Evolutionary conservation across 92 coral and sea anemone genomes (phyloP).

Genomic region (Heliopora coerulea): DNA sequence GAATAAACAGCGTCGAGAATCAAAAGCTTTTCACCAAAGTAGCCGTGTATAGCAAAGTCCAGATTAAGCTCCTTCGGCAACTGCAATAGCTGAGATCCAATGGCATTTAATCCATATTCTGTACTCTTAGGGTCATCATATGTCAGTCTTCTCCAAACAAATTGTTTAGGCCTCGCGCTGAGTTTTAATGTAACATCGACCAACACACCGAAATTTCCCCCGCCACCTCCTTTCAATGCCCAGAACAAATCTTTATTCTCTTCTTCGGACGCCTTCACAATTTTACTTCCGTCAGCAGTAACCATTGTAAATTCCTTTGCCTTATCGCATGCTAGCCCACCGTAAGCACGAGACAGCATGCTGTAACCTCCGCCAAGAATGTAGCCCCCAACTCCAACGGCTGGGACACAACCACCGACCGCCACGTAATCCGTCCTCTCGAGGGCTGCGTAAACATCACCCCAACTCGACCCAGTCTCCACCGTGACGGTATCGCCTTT

Average conservation of each 20-base stretch:
- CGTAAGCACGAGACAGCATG: slow-evolving; percentile 84
- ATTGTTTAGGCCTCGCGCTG: slow-evolving; percentile 61
- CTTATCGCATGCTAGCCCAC: slow-evolving; percentile 75
- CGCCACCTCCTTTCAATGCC: slow-evolving; percentile 88
- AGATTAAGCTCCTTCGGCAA: slow-evolving; percentile 76
- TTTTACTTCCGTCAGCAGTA: slow-evolving; percentile 62
- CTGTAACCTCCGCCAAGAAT: slow-evolving; percentile 88
- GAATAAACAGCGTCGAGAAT: slow-evolving; percentile 81
- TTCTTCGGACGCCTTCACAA: slow-evolving; percentile 56
- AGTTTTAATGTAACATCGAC: slow-evolving; percentile 69
- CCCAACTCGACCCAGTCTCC: slow-evolving; percentile 62
- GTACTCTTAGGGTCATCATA: slow-evolving; percentile 55
- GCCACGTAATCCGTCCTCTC: slow-evolving; percentile 68
- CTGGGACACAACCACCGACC: slow-evolving; percentile 82
- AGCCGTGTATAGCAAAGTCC: slow-evolving; percentile 80
- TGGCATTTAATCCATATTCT: slow-evolving; percentile 56
- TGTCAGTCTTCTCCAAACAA: slow-evolving; percentile 63
- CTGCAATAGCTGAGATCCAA: slow-evolving; percentile 45
- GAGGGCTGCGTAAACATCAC: slow-evolving; percentile 65
- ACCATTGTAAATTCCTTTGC: slow-evolving; percentile 76
- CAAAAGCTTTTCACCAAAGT: slow-evolving; percentile 67
- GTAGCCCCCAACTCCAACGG: slow-evolving; percentile 83
- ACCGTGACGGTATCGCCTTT: slow-evolving; percentile 32
- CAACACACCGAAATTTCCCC: slow-evolving; percentile 77
- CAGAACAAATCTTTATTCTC: slow-evolving; percentile 76